Evolutionary conservation across 1,140 invertebrate genomes (phyloP), one percentile per base, ranked within the genome.

Genomic region (Drosophila seguyi): DNA sequence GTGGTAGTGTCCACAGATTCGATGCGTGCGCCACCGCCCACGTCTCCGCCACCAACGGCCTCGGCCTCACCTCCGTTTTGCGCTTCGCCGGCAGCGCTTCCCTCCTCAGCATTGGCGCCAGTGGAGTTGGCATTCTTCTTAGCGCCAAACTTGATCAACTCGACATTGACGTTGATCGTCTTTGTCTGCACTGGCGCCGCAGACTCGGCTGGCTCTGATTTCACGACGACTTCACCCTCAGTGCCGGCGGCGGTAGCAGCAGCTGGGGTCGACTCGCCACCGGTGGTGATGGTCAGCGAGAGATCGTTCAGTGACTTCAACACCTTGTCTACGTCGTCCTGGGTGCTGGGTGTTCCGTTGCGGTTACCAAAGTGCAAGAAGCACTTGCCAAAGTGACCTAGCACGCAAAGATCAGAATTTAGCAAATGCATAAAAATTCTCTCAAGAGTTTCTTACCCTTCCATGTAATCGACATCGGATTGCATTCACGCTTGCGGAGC

Each of bases 401-500:
- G 7, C 11, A 38, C 27, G 1, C 16, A 5, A 44, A 38, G 18
- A 2, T 0, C 8, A 16, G 1, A 22, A 20, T 8, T 74, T 10
- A 48, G 39, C 8, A 4, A 20, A 31, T 6, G 3, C 8, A 2
- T 31, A 18, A 0, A 10, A 14, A 25, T 20, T 2, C 10, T 1
- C 20, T 16, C 14, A 7, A 5, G 6, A 16, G 6, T 25, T 8
- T 4, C 76, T 22, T 78, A 92, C 91, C 91, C 58, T 92, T 92
- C 95, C 95, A 95, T 57, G 93, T 94, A 68, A 95, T 95, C 59
- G 94, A 93, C 56, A 93, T 93, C 53, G 94, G 95, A 82, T 94
- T 95, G 42, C 95, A 93, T 45, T 94, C 94, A 48, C 94, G 93
- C 60, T 95, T 94, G 25, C 91, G 87, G 14, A 95, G 90, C 45